phyloP scores from a whole-genome alignment of 2,113 vertebrate genomes.

The Chaetura pelagica region DNA sequence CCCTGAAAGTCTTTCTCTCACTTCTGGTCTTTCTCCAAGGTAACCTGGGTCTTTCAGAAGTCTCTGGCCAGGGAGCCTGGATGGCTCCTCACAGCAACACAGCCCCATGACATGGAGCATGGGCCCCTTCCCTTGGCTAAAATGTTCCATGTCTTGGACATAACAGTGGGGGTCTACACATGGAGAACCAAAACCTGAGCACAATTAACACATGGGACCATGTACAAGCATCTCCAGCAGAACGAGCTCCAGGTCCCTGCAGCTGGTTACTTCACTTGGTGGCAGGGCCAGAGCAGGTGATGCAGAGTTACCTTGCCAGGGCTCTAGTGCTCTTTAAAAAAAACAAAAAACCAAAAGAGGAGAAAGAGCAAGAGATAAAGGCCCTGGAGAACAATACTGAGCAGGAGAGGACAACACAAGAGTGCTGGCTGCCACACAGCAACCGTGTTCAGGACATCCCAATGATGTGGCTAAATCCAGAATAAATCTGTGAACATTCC shows the following conservation, averaged over 20 bases:
- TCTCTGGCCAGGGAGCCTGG: neutral
- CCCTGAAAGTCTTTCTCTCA: neutral
- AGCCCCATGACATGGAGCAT: neutral
- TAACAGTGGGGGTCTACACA: neutral
- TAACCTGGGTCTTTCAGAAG: neutral
- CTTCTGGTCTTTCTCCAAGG: neutral
- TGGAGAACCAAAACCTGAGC: neutral
- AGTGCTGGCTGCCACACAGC: neutral
- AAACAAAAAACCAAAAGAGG: neutral
- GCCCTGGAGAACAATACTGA: neutral
- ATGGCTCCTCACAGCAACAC: neutral
- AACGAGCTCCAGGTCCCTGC: neutral
- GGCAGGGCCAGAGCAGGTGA: neutral
- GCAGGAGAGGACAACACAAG: neutral
- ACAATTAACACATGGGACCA: neutral
- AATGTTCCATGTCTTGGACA: neutral
- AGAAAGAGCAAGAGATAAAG: neutral
- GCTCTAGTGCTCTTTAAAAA: neutral
- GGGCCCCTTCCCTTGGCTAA: neutral
- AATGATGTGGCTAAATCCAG: accelerated
- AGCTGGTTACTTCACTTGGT: neutral
- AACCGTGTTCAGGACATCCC: neutral
- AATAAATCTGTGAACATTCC: neutral
- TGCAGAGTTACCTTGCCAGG: neutral
- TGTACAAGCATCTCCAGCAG: neutral